Conservation (phyloP, 92 coral and sea anemone genomes). For the Parazoanthus darwini region DNA sequence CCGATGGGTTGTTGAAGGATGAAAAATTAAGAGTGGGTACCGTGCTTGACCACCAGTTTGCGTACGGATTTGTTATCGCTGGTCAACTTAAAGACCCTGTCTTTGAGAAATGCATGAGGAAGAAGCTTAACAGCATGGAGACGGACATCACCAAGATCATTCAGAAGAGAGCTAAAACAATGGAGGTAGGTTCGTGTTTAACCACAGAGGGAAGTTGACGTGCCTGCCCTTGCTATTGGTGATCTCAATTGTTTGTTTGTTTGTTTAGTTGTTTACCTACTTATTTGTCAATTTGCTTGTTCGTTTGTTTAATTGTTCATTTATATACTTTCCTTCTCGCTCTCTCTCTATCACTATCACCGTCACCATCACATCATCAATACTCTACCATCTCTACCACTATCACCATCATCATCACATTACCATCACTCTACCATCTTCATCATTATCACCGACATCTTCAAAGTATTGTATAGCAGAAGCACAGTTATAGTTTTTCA, state of each 20-base stretch:
- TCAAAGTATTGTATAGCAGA: no score
- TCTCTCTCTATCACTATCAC: not conserved
- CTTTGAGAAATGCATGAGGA: constrained; percentile 84
- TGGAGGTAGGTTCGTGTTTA: constrained; percentile 75
- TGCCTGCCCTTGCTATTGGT: not conserved
- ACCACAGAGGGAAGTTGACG: not conserved
- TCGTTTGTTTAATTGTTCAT: no score
- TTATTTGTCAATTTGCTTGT: no score
- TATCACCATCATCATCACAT: not conserved
- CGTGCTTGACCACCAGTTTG: constrained; percentile 97
- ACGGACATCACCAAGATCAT: constrained; percentile 88
- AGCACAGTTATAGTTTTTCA: no score
- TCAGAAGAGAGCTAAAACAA: constrained; percentile 80
- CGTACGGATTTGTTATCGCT: constrained; percentile 97
- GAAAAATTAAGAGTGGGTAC: constrained; percentile 83
- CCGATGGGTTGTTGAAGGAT: constrained; percentile 58
- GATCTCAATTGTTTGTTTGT: not conserved
- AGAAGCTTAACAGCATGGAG: constrained; percentile 97
- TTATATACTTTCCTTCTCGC: no score
- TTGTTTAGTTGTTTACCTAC: no score
- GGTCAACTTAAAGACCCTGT: constrained; percentile 59
- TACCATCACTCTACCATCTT: not conserved
- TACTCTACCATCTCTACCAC: not conserved
- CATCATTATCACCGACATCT: not conserved
- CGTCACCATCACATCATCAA: not conserved